Conservation (phyloP, 2,888 invertebrate species). For the Hololepta plana region DNA sequence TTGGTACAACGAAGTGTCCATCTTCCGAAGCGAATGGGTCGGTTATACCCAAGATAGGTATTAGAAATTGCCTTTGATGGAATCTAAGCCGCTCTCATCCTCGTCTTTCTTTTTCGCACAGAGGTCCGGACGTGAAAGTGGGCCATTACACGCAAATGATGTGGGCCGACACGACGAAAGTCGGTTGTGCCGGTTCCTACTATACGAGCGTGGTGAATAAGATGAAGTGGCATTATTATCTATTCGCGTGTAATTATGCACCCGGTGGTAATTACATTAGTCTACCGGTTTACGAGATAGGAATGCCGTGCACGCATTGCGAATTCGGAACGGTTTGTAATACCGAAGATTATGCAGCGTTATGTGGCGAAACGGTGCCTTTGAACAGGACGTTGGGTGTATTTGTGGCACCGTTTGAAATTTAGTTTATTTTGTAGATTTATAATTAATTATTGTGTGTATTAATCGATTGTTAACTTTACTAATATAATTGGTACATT, state of each 20-base stretch:
- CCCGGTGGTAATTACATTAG: slow-evolving; percentile 20
- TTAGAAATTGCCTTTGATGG: not conserved
- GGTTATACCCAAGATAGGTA: slow-evolving; percentile 18
- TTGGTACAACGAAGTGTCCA: slow-evolving; percentile 23
- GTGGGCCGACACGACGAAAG: slow-evolving; percentile 21
- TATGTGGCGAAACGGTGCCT: too few species aligned
- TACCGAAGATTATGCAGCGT: too few species aligned
- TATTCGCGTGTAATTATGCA: slow-evolving; percentile 24
- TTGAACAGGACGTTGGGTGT: too few species aligned
- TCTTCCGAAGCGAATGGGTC: slow-evolving; percentile 19
- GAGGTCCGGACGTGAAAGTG: slow-evolving; percentile 15
- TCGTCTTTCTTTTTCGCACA: slow-evolving; percentile 5
- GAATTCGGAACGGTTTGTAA: too few species aligned
- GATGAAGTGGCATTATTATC: slow-evolving; percentile 17
- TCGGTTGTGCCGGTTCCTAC: slow-evolving; percentile 21
- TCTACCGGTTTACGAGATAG: slow-evolving; percentile 18
- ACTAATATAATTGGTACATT: too few species aligned
- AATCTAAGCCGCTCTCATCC: not conserved
- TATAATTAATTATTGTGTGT: too few species aligned
- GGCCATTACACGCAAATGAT: slow-evolving; percentile 25
- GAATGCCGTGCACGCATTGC: slow-evolving; percentile 18
- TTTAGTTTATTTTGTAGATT: too few species aligned
- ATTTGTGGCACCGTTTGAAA: too few species aligned
- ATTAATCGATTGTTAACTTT: too few species aligned
- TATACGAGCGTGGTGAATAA: slow-evolving; percentile 12